Percentiles rank a stretch among this genome's conserved stretches.
Evolutionary conservation across 2,113 vertebrate genomes (phyloP).

Genomic region (Perccottus glenii): DNA sequence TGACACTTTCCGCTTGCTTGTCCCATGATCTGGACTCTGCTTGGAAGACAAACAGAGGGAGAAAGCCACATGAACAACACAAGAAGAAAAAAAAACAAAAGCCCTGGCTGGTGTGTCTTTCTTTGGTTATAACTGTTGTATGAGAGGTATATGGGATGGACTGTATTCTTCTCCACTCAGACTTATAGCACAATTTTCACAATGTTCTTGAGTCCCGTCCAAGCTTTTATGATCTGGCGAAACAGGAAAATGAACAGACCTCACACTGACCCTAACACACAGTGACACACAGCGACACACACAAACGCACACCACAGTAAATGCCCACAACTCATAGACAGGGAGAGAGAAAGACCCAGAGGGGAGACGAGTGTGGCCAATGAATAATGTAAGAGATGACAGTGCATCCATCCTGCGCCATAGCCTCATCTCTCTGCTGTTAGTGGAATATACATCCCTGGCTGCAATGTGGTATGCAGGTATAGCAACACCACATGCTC

Average conservation of each 20-base stretch:
- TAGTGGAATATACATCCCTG: constrained; percentile 34
- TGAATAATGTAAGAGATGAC: constrained; percentile 74
- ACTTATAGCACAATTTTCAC: constrained; percentile 36
- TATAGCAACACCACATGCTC: constrained; percentile 40
- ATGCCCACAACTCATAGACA: constrained; percentile 3
- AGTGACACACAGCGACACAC: background rate
- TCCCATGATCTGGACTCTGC: constrained; percentile 32
- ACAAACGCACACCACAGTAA: background rate
- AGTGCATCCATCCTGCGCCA: constrained; percentile 48
- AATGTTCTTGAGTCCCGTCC: constrained; percentile 16
- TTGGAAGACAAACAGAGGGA: constrained; percentile 29
- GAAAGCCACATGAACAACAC: background rate
- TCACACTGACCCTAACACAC: constrained; percentile 38
- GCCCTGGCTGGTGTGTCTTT: constrained; percentile 8
- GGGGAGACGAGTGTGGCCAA: constrained; percentile 54
- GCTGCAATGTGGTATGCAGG: constrained; percentile 20
- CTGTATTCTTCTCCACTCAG: constrained; percentile 1
- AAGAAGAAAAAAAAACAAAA: constrained; percentile 10
- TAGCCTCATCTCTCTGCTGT: constrained; percentile 50
- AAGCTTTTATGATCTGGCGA: constrained; percentile 47
- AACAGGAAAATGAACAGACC: constrained; percentile 35
- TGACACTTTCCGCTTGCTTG: constrained; percentile 13
- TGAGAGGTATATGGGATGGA: constrained; percentile 15
- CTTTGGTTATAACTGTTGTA: constrained; percentile 2
- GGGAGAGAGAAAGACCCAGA: constrained; percentile 18